Base-by-base conservation (phyloP, 2,888 invertebrate genomes). In the Aphrophora alni region DNA sequence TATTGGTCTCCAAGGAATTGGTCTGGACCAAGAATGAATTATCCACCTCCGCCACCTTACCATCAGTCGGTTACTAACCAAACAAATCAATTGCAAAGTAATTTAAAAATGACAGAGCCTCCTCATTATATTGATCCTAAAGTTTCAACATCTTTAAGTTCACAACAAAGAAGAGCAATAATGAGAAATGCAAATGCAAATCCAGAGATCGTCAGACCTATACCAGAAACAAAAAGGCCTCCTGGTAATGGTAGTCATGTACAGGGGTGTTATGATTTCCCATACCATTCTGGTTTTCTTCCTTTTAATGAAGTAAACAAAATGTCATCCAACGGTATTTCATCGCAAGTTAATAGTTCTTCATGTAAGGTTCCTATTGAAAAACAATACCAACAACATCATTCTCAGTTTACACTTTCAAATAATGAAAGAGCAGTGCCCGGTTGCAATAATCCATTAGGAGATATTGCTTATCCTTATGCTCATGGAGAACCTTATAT, bases 181-280 rank as follows among this genome's bases (percentile, higher is more conserved):
- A 51, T 59, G 25, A 27, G 51, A 8, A 74, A 69, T 26, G 69
- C 38, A 12, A 59, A 59, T 59, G 74, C 68, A n/a, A 28, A 28
- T 71, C 28, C 78, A 25, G 78, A 79, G 12, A 74, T 79, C 5
- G 68, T 79, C 1, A 73, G 78, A 38, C 78, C 78, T 68, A 69
- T 79, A 26, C 78, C 78, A 8, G 38, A 79, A 74, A 33, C 78
- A 12, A 79, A 79, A 74, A 73, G 78, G 21, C 78, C 73, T 7
- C 10, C 59, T 21, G 59, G 59, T 59, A 59, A 59, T 21, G 59
- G 21, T 21, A 59, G 59, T 21, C 73, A 74, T 26, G 26, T 74
- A 24, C 78, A 79, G 25, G 69, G 78, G 26, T 79, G 78, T 79
- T 74, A 79, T 59, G 78, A 79, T 68, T 79, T 74, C 74, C 74